Conservation (phyloP, 1,140 invertebrate species). For the Nephila pilipes region DNA sequence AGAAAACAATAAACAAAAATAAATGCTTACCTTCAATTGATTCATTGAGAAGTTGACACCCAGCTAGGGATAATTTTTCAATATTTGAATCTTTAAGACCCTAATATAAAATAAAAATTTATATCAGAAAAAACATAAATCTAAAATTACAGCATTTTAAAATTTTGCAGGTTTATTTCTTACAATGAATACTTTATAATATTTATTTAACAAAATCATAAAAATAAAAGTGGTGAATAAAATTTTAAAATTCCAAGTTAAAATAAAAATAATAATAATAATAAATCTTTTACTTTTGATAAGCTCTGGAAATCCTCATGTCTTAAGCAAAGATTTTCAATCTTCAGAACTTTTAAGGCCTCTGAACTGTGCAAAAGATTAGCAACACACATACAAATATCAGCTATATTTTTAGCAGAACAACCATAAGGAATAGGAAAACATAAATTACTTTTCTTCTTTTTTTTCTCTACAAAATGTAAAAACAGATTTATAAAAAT, state of each 20-base stretch:
- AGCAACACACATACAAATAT: conserved; percentile 9
- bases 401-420: conserved; percentile 35
- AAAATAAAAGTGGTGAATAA: neutral
- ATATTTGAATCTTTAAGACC: conserved; percentile 34
- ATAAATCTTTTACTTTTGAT: conserved; percentile 1
- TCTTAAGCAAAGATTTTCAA: conserved; percentile 52
- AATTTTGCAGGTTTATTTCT: neutral
- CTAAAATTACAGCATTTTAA: neutral
- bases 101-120: neutral
- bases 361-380: neutral
- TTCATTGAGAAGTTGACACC: neutral
- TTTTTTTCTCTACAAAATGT: neutral
- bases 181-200: neutral
- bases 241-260: neutral
- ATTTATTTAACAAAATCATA: neutral
- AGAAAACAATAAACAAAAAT: neutral
- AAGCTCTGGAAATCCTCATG: conserved; percentile 11
- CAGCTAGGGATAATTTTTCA: conserved; percentile 1
- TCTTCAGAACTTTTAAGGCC: neutral
- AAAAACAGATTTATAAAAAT: no score
- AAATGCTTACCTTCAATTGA: conserved; percentile 38
- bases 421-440: conserved; percentile 43
- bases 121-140: neutral
- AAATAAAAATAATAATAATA: neutral
- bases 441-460: neutral